Evolutionary conservation across 2,888 invertebrate genomes (phyloP), one percentile per base, ranked within the genome.

Genomic region (Mythimna lalbum): DNA sequence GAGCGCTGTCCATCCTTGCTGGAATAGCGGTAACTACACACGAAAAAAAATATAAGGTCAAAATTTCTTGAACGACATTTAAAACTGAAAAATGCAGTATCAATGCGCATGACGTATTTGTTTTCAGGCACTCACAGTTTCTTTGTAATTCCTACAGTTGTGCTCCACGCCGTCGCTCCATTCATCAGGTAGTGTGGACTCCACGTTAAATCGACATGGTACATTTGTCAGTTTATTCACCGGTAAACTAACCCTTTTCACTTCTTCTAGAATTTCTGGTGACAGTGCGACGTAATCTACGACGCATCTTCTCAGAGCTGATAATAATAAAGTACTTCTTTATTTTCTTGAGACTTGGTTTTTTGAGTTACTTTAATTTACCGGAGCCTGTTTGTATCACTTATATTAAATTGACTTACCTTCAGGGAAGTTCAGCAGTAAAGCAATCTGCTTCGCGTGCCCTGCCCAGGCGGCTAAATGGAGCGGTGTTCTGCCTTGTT

Each of bases 1-100:
- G 3, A 97, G 90, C 0, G 97, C 94, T 0, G 96, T 96, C 90
- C 96, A 96, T 2, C 96, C 96, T 19, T 89, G 84, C 78, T 91
- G 89, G 39, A 95, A 84, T 4, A 87, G 81, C 1, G 95, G 93
- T 17, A 95, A 63, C 96, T 96, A 76, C 47, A 6, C 14, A 60
- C 14, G 12, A 21, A 52, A 62, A 31, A 76, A 17, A 50, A 59
- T 2, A 31, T 2, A 17, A 14, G 9, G 31, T n/a, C 4, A 43
- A 31, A 12, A 47, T 55, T 36, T 1, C 5, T 52, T n/a, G n/a
- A n/a, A n/a, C n/a, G n/a, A n/a, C n/a, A n/a, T n/a, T n/a, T n/a
- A n/a, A n/a, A n/a, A n/a, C 10, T 19, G 14, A 33, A 21, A 50
- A 19, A n/a, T n/a, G 10, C 4, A 4, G 0, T 4, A 27, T 19